These are phyloP conservation scores for Dallia pectoralis DNA, from an alignment of 2,797 vertebrate species.

Conservation along the genomic window DNA sequence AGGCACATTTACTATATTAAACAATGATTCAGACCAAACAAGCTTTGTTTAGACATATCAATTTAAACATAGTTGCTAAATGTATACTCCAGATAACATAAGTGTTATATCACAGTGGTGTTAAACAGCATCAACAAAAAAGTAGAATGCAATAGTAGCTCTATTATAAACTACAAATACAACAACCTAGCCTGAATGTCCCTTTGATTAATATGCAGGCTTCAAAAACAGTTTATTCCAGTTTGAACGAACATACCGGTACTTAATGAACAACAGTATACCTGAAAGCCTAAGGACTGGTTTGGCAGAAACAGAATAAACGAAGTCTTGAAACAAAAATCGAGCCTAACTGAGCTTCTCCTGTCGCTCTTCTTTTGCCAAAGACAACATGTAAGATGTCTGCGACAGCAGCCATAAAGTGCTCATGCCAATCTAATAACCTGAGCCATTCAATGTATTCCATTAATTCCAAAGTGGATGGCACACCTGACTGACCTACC, in stretches of 20 bases:
- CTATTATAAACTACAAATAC: constrained; percentile 43
- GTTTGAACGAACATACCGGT: constrained; percentile 49
- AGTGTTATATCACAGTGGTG: constrained; percentile 36
- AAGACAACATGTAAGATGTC: too few species aligned
- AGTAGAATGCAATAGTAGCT: constrained; percentile 18
- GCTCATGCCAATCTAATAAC: too few species aligned
- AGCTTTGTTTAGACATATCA: constrained; percentile 44
- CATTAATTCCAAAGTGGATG: too few species aligned
- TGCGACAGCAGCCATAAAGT: too few species aligned
- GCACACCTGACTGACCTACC: too few species aligned
- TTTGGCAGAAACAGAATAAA: too few species aligned
- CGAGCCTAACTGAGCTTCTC: too few species aligned
- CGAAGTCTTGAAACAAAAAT: too few species aligned
- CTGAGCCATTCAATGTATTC: too few species aligned
- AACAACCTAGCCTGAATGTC: constrained; percentile 33
- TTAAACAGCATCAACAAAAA: constrained; percentile 32
- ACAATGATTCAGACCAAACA: constrained; percentile 39
- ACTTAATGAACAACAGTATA: constrained; percentile 29
- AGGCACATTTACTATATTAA: constrained; percentile 31
- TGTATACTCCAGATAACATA: constrained; percentile 57
- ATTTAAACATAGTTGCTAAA: constrained; percentile 34
- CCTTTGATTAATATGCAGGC: constrained; percentile 41
- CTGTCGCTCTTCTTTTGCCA: too few species aligned
- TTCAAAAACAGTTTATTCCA: constrained; percentile 42
- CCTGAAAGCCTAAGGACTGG: neutral